Percentiles rank a stretch among this genome's conserved stretches.
phyloP scores from a whole-genome alignment of 2,888 invertebrate species.

The Lycia hirtaria region DNA sequence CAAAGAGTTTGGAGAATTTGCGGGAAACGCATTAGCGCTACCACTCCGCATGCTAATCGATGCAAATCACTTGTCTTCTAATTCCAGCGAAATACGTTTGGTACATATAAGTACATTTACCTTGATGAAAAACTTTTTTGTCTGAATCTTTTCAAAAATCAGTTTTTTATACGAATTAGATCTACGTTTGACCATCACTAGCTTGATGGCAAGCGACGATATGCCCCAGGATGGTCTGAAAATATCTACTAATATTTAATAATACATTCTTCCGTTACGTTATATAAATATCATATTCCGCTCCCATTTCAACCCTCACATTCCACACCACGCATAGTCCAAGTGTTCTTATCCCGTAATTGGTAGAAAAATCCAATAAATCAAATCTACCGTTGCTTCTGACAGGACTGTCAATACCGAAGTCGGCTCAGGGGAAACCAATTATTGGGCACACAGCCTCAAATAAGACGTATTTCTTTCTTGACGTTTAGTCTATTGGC shows the following conservation, averaged over 20 bases:
- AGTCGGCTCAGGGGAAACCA: conserved; percentile 58
- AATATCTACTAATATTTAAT: no score
- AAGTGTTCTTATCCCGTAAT: conserved; percentile 19
- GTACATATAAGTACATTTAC: conserved; percentile 20
- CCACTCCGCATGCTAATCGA: conserved; percentile 42
- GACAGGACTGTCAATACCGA: conserved; percentile 60
- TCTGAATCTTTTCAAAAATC: background rate
- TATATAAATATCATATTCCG: background rate
- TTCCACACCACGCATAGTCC: background rate
- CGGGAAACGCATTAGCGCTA: conserved; percentile 35
- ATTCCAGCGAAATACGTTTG: conserved; percentile 32
- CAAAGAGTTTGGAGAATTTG: conserved; percentile 32
- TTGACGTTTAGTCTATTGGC: conserved; percentile 27
- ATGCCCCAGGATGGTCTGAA: no score
- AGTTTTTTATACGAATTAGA: background rate
- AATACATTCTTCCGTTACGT: no score
- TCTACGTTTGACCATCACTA: no score
- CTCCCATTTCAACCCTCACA: background rate
- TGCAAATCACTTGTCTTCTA: conserved; percentile 41
- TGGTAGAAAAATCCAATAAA: conserved; percentile 51
- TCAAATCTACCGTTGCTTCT: conserved; percentile 52
- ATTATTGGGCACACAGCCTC: conserved; percentile 54
- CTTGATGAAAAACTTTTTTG: conserved; percentile 5
- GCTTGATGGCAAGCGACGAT: no score
- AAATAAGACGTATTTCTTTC: conserved; percentile 58